Evolutionary conservation across 2,888 invertebrate species (phyloP), one percentile per base, ranked within the genome.

Genomic region (Alcis repandata): DNA sequence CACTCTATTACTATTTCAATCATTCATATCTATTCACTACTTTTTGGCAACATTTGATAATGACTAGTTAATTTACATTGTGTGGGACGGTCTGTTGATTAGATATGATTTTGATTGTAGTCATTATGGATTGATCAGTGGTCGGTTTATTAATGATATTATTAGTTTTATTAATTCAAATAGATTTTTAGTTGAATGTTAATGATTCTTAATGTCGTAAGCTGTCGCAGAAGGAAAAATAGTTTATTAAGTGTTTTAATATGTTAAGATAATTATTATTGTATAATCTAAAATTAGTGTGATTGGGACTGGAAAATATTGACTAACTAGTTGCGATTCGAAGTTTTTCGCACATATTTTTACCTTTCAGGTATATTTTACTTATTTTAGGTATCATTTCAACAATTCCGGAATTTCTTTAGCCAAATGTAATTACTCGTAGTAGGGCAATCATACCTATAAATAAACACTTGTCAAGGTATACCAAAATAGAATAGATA

Each of bases 1-100:
- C 40, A 10, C 27, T 46, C 22, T 46, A 27, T 27, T 32, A 17
- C 15, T 15, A 15, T 41, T 27, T 40, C 17, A 52, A 38, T 36
- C 38, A 56, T 41, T 53, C 53, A 41, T 36, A 32, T 19, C 40
- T 36, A 45, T 27, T 68, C 58, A 43, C 59, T 11, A 41, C 54
- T 36, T 57, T 64, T 68, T 70, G 59, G 67, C 64, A 53, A 49
- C 52, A 49, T 22, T 57, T 45, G 40, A 33, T 41, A 17, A 54
- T 64, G 33, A 62, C 62, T 62, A 45, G 64, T 46, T 54, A 54
- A 54, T 60, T 63, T 58, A 48, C 40, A 45, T 20, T 41, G 27
- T 43, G 33, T 56, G 43, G 43, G 54, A 32, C 9, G 54, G 43
- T 13, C 54, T 32, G 54, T 56, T 56, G 54, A 56, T 43, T 56